These are phyloP conservation scores for Alloplasta piceator DNA, from an alignment of 2,888 invertebrate species.

Conservation along the genomic window DNA sequence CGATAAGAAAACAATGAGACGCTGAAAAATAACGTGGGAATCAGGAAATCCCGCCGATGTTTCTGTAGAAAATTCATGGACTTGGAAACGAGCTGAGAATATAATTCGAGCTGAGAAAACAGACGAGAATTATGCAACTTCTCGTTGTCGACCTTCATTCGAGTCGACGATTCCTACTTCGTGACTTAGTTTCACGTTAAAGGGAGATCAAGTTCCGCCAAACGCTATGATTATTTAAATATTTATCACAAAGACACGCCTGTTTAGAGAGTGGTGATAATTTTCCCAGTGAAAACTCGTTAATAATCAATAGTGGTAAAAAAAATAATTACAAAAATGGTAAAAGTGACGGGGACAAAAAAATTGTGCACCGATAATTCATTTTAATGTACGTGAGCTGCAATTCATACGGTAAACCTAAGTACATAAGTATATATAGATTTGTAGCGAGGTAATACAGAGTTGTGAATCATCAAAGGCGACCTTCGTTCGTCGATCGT, in stretches of 20 bases:
- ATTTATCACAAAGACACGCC: slow-evolving; percentile 10
- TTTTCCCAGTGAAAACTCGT: neutral
- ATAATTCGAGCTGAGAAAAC: slow-evolving; percentile 7
- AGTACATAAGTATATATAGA: neutral
- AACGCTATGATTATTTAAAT: slow-evolving; percentile 22
- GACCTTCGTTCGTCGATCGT: slow-evolving; percentile 55
- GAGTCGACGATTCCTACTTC: slow-evolving; percentile 12
- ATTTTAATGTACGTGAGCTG: too few relatives aligned
- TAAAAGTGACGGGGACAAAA: neutral
- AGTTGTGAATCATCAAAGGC: slow-evolving; percentile 58
- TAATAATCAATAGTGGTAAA: neutral
- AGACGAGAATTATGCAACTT: slow-evolving; percentile 39
- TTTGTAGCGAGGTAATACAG: slow-evolving; percentile 13
- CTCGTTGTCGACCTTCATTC: slow-evolving; percentile 43
- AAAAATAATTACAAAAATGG: slow-evolving; percentile 10
- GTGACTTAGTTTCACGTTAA: slow-evolving; percentile 14
- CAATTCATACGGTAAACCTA: too few relatives aligned
- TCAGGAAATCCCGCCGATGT: neutral
- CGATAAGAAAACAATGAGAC: too few relatives aligned
- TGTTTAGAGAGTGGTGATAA: neutral
- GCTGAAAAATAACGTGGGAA: neutral
- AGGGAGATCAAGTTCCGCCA: slow-evolving; percentile 8
- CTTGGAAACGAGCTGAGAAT: slow-evolving; percentile 3
- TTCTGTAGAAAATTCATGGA: slow-evolving; percentile 13
- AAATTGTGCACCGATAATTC: too few relatives aligned